Percentiles rank a stretch among this genome's conserved stretches.
phyloP scores from a whole-genome alignment of 2,888 invertebrate genomes.

The Trichogramma dendrolimi region DNA sequence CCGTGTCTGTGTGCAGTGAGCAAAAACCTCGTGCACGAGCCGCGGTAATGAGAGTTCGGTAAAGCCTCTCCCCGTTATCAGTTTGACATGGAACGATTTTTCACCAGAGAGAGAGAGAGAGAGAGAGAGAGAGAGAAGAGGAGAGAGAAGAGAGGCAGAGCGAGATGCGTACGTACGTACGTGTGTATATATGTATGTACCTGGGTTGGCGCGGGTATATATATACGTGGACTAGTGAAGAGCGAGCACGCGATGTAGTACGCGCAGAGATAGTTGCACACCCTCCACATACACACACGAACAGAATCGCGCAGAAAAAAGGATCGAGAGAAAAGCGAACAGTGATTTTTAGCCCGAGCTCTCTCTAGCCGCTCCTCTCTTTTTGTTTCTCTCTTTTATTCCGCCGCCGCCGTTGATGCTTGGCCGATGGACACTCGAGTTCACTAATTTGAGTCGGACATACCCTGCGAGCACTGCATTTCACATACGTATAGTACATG shows the following conservation, averaged over 20 bases:
- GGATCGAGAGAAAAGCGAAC: background rate
- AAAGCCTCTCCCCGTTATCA: conserved; percentile 47
- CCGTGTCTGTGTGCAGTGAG: background rate
- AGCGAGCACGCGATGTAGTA: too few relatives aligned
- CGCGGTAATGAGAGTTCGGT: conserved; percentile 52
- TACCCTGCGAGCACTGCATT: background rate
- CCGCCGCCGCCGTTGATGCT: conserved; percentile 2
- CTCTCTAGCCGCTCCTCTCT: background rate
- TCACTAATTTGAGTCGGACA: conserved; percentile 20
- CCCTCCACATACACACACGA: too few relatives aligned
- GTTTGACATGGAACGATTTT: conserved; percentile 47
- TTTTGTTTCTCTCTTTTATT: conserved; percentile 2
- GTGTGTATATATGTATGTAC: too few relatives aligned
- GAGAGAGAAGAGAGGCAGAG: background rate
- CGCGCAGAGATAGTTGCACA: too few relatives aligned
- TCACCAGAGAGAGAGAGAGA: conserved; percentile 26
- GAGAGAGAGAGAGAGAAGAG: background rate
- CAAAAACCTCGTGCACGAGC: conserved; percentile 10
- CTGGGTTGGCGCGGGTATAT: too few relatives aligned
- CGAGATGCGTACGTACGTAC: too few relatives aligned
- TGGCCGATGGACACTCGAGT: conserved; percentile 6
- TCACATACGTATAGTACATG: background rate
- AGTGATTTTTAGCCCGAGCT: conserved; percentile 4
- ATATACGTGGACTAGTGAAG: too few relatives aligned
- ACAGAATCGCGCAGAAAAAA: background rate